These are phyloP conservation scores for Agraylea sexmaculata DNA, from an alignment of 1,140 invertebrate species.

Conservation along the genomic window DNA sequence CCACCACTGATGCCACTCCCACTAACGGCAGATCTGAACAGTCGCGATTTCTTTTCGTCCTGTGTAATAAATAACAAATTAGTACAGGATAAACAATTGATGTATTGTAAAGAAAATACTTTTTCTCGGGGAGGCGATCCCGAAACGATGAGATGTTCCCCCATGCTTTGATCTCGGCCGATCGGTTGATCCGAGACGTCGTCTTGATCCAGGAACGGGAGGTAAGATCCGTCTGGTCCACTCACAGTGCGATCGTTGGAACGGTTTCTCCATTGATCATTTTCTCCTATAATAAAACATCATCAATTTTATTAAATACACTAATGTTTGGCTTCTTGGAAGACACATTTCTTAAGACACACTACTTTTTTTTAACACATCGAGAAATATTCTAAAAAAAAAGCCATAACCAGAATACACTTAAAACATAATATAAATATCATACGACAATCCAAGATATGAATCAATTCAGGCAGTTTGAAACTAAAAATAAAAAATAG, in stretches of 20 bases:
- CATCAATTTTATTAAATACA: too few species aligned
- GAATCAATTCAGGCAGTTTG: too few species aligned
- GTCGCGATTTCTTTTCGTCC: constrained; percentile 45
- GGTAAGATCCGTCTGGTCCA: constrained; percentile 18
- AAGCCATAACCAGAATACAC: too few species aligned
- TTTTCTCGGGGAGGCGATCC: constrained; percentile 31
- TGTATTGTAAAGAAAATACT: constrained; percentile 6
- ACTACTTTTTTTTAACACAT: too few species aligned
- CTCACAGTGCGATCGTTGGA: constrained; percentile 9
- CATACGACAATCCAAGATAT: too few species aligned
- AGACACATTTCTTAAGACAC: too few species aligned
- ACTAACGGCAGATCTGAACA: constrained; percentile 48
- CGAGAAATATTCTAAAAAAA: too few species aligned
- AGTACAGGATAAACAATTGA: background rate
- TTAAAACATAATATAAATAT: too few species aligned
- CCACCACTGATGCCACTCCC: constrained; percentile 43
- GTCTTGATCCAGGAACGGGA: constrained; percentile 20
- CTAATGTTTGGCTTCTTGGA: too few species aligned
- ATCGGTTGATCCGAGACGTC: constrained; percentile 7
- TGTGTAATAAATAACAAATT: constrained; percentile 11
- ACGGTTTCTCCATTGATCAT: constrained; percentile 16
- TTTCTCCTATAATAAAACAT: too few species aligned
- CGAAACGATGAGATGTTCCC: constrained; percentile 12
- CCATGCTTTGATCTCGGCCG: constrained; percentile 10
- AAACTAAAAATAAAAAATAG: too few species aligned